Evolutionary conservation across 2,888 invertebrate genomes (phyloP), one percentile per base, ranked within the genome.

Genomic region (Sericinus montela): DNA sequence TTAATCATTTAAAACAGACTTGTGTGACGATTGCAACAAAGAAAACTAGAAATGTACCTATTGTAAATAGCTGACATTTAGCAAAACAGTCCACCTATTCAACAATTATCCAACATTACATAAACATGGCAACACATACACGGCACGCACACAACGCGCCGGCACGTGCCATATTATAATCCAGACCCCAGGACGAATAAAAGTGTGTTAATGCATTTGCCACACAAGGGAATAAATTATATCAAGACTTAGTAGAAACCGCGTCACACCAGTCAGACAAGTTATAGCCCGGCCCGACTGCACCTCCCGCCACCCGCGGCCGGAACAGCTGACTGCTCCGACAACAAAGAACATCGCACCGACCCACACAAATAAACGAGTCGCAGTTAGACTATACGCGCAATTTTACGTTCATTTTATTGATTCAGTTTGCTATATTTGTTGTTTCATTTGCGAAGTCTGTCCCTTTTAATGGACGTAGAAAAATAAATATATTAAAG

Each of bases 271-370:
- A 52, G 69, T 62, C 56, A 42, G 59, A 78, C 81, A 66, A 72
- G 80, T 80, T 71, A 63, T 64, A 54, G 54, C 54, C 58, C 60
- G 56, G 8, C 59, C 60, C 16, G n/a, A 10, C 32, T 6, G 3
- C 37, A 15, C 52, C 57, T 68, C 62, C 65, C 62, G 56, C 59
- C 62, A 63, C 48, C 65, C 56, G 52, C 54, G 46, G 54, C 55
- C 50, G 63, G 67, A 85, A 84, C 86, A 85, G 86, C 86, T 86
- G 86, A 83, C 75, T 69, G 67, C 62, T 55, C 68, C 62, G 64
- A 80, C 75, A 85, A 86, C 87, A 87, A 86, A 86, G 86, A 77
- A 76, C 65, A 62, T 55, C 60, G 63, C 62, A 59, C 59, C 60
- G 62, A 60, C 58, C 56, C 54, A 60, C 57, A 56, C 54, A 62